Conservation (phyloP, 2,113 vertebrate species). For the Hippopotamus amphibius region DNA sequence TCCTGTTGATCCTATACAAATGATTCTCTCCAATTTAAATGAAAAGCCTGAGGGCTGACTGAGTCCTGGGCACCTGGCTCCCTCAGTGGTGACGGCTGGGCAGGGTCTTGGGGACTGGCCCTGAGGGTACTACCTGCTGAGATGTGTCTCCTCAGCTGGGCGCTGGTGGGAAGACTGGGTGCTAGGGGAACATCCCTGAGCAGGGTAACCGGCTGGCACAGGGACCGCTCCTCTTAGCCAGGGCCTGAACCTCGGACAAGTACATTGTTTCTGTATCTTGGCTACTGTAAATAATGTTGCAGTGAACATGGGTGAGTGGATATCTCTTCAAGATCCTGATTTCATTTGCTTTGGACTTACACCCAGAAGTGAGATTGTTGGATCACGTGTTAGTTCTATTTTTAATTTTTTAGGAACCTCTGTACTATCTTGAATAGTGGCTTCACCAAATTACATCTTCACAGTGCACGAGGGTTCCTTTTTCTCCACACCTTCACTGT, state of each 20-base stretch:
- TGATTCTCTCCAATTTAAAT: background rate
- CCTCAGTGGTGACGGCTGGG: background rate
- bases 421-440: background rate
- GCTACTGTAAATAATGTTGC: background rate
- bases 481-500: background rate
- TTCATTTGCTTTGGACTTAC: background rate
- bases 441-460: background rate
- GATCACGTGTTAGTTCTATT: background rate
- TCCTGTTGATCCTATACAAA: background rate
- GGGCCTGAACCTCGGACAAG: background rate
- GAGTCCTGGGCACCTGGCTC: background rate
- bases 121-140: background rate
- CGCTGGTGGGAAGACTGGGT: background rate
- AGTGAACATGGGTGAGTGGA: background rate
- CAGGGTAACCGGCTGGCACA: accelerated
- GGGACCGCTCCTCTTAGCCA: background rate
- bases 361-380: background rate
- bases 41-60: background rate
- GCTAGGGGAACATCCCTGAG: background rate
- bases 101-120: background rate
- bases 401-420: background rate
- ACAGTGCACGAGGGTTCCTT: background rate
- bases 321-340: background rate
- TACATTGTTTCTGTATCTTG: background rate
- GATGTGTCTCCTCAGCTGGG: background rate